Evolutionary conservation across 1,140 invertebrate genomes (phyloP), one percentile per base, ranked within the genome.

Genomic region (Euwallacea fornicatus): DNA sequence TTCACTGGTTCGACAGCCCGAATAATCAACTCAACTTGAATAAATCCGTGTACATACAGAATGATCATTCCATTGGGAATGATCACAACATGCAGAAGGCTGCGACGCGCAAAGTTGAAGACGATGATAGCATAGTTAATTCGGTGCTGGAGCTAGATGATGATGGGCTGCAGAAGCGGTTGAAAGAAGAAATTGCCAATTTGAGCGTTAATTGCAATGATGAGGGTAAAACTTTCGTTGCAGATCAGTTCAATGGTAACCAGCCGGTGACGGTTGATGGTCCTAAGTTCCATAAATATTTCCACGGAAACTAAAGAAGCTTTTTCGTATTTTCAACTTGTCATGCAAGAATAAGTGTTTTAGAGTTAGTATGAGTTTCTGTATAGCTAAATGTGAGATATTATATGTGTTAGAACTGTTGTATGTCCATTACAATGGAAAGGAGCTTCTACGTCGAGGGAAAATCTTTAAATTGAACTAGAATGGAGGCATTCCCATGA

Each of bases 21-120:
- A 74, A 75, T n/a, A 78, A 79, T 66, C 78, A 78, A 66, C 78
- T 78, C 13, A 79, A 79, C 61, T 76, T 78, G 63, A 77, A 79
- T 58, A 76, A 79, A 63, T 75, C 78, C 7, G 76, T 79, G 9
- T 79, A 78, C 73, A 74, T 79, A 64, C 69, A 81, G 72, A 68
- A 80, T 67, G 77, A 78, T 61, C 75, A 76, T 6, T 42, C 44
- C 44, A 42, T 7, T 42, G 53, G 13, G 13, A 42, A 15, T 53
- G 78, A 71, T 72, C 77, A 73, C 58, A 80, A 67, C 59, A 54
- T 71, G n/a, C 56, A 47, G 50, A 73, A 64, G 59, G 56, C 62
- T 8, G 50, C 42, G 50, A 54, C 42, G 7, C 33, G 54, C 53
- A 58, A 62, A 44, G 74, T 62, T 68, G 67, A 61, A 16, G 59